phyloP scores from a whole-genome alignment of 1,140 invertebrate genomes.

The Psix sp. region DNA sequence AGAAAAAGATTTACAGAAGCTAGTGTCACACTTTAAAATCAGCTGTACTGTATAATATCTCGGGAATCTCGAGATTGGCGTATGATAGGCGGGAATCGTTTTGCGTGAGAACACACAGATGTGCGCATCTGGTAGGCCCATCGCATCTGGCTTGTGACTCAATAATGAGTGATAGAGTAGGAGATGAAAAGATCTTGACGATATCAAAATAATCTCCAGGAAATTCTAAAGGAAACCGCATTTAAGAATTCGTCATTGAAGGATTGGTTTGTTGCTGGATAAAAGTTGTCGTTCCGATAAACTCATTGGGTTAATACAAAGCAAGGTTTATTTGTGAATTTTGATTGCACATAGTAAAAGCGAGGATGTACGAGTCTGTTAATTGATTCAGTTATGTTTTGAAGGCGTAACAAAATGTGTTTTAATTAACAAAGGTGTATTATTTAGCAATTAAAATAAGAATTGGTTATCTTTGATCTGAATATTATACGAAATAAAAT shows the following conservation, averaged over 20 bases:
- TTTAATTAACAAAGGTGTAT: conserved; percentile 35
- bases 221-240: conserved; percentile 13
- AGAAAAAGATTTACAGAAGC: conserved; percentile 12
- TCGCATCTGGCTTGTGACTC: conserved; percentile 47
- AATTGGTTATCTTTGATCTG: no score
- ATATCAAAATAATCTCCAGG: conserved; percentile 41
- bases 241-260: not conserved
- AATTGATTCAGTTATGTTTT: conserved; percentile 11
- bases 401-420: conserved; percentile 12
- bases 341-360: not conserved
- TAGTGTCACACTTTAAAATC: conserved; percentile 28
- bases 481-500: no score
- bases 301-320: no score
- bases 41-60: conserved; percentile 18
- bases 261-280: no score
- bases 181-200: conserved; percentile 35
- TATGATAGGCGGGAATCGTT: conserved; percentile 47
- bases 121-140: conserved; percentile 41
- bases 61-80: conserved; percentile 44
- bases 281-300: no score
- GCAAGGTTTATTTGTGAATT: not conserved
- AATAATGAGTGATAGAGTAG: conserved; percentile 49
- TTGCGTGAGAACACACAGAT: conserved; percentile 56
- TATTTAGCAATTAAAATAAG: conserved; percentile 33
- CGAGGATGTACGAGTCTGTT: conserved; percentile 3